Evolutionary conservation across 2,113 vertebrate genomes (phyloP).

Genomic region (Peromyscus leucopus): DNA sequence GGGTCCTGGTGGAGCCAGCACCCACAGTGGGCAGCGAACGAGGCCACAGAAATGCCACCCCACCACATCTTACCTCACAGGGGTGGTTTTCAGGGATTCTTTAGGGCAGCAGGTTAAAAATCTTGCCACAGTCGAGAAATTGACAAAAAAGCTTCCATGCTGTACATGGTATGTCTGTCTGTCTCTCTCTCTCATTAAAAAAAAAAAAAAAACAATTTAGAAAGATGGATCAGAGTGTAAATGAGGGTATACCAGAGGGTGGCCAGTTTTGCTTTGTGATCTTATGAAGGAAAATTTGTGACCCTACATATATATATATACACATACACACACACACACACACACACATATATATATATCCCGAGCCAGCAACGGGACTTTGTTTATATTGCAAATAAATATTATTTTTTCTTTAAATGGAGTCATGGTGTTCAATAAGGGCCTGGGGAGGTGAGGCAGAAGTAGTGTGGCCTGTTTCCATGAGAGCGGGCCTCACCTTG

Average conservation of each 20-base stretch:
- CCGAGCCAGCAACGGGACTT: slow-evolving; percentile 95
- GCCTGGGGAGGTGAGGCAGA: neutral
- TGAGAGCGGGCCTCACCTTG: neutral
- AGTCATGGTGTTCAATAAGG: slow-evolving; percentile 79
- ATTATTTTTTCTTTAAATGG: slow-evolving; percentile 98
- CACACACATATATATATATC: slow-evolving; percentile 80
- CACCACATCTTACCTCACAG: slow-evolving; percentile 95
- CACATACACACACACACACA: slow-evolving; percentile 86
- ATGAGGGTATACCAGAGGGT: slow-evolving; percentile 91
- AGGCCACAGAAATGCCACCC: slow-evolving; percentile 81
- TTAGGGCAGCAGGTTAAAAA: slow-evolving; percentile 93
- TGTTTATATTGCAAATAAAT: slow-evolving; percentile 99
- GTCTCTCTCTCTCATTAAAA: slow-evolving; percentile 84
- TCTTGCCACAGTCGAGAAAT: slow-evolving; percentile 93
- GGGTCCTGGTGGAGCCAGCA: slow-evolving; percentile 20
- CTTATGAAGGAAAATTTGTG: slow-evolving; percentile 95
- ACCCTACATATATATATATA: slow-evolving; percentile 88
- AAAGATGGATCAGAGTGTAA: slow-evolving; percentile 92
- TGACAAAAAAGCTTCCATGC: slow-evolving; percentile 92
- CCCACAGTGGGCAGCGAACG: slow-evolving; percentile 59
- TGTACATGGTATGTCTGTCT: slow-evolving; percentile 88
- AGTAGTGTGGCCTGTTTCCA: fast-evolving
- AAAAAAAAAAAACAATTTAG: slow-evolving; percentile 80
- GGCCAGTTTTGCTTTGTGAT: slow-evolving; percentile 94
- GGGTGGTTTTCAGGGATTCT: slow-evolving; percentile 98